Conservation (phyloP, 2,797 vertebrate genomes). For the Danio choprae region DNA sequence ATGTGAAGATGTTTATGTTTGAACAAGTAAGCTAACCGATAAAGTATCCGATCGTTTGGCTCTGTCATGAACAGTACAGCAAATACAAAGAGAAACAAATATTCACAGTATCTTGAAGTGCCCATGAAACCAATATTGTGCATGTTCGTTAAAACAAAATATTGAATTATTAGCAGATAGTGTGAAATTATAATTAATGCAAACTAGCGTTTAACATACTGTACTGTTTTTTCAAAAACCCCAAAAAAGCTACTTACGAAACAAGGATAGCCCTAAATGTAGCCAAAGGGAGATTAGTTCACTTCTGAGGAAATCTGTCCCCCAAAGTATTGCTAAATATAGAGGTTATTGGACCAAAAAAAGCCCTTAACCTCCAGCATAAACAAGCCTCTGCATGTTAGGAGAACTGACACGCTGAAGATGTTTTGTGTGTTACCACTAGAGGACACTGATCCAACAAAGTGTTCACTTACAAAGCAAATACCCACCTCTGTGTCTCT, state of each 20-base stretch:
- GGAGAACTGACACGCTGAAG: neutral
- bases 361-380: neutral
- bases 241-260: neutral
- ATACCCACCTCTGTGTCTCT: neutral
- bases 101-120: no score
- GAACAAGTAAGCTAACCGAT: no score
- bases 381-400: neutral
- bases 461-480: slow-evolving; percentile 3
- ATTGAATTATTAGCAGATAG: no score
- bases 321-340: slow-evolving; percentile 2
- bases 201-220: neutral
- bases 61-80: no score
- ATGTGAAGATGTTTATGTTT: no score
- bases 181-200: neutral
- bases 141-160: no score
- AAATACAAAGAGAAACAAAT: no score
- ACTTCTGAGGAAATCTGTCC: neutral
- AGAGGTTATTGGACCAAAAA: neutral
- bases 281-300: neutral
- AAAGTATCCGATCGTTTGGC: no score
- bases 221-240: neutral
- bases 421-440: slow-evolving; percentile 23
- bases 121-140: no score
- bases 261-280: neutral
- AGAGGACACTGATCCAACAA: slow-evolving; percentile 44